These are phyloP conservation scores for Calameuta pallipes DNA, from an alignment of 2,888 invertebrate genomes.

Conservation along the genomic window DNA sequence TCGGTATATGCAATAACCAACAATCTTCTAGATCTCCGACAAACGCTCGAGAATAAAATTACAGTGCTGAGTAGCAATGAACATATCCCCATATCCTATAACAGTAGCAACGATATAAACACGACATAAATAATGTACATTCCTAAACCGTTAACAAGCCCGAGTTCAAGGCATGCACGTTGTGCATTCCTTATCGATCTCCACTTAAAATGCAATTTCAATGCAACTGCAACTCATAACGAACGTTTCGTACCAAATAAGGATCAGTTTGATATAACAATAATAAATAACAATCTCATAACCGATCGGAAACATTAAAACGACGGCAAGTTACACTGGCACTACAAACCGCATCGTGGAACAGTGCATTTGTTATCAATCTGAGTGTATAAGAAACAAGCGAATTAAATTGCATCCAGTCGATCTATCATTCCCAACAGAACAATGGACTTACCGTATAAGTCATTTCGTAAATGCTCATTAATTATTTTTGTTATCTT, in stretches of 20 bases:
- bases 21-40: neutral
- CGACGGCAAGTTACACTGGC: neutral
- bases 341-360: neutral
- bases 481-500: neutral
- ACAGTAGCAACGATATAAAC: neutral
- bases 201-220: neutral
- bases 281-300: neutral
- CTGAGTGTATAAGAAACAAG: neutral
- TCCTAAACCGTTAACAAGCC: neutral
- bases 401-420: neutral
- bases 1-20: neutral
- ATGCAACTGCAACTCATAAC: neutral
- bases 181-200: neutral
- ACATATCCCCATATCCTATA: neutral
- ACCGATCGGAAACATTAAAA: neutral
- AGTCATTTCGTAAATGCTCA: neutral
- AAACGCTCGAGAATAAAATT: neutral
- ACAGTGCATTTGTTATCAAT: neutral
- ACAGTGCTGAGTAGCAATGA: neutral
- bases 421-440: neutral
- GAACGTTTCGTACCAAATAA: neutral
- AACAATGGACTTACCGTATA: conserved; percentile 1
- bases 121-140: neutral
- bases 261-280: neutral
- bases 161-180: neutral